phyloP scores from a whole-genome alignment of 2,113 vertebrate species.

The Rhea americana region DNA sequence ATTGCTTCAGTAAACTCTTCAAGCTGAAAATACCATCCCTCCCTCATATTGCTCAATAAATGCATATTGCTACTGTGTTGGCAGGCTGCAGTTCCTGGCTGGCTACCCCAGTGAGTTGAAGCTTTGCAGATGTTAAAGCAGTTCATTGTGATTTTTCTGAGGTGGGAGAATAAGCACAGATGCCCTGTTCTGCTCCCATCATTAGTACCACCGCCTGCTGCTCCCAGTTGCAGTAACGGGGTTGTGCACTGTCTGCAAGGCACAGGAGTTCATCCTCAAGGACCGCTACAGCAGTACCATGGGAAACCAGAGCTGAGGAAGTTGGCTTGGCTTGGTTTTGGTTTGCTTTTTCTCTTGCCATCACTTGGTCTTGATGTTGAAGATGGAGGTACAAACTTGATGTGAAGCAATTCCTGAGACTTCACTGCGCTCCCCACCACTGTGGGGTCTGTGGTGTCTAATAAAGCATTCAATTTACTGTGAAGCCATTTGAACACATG shows the following conservation, averaged over 20 bases:
- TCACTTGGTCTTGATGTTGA: fast-evolving
- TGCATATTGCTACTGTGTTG: not conserved
- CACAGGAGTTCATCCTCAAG: too few species aligned
- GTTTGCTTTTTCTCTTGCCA: not conserved
- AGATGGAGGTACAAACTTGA: not conserved
- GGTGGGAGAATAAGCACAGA: too few species aligned
- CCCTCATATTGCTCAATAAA: not conserved
- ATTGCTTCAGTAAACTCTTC: not conserved
- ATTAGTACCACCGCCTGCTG: not conserved
- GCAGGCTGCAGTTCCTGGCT: not conserved
- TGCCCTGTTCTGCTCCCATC: not conserved
- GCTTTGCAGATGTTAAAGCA: not conserved
- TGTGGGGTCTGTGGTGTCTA: fast-evolving
- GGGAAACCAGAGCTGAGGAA: not conserved
- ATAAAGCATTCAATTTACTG: not conserved
- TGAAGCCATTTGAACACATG: not conserved
- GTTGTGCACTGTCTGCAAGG: too few species aligned
- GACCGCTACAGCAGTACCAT: not conserved
- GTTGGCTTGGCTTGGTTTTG: not conserved
- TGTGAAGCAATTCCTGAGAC: fast-evolving
- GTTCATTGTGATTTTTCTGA: not conserved
- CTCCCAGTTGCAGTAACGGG: too few species aligned
- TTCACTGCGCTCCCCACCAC: not conserved
- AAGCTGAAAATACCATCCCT: not conserved
- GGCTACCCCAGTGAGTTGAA: not conserved